Percentiles rank a stretch among this genome's conserved stretches.
phyloP scores from a whole-genome alignment of 1,140 invertebrate genomes.

The Octopus bimaculoides region DNA sequence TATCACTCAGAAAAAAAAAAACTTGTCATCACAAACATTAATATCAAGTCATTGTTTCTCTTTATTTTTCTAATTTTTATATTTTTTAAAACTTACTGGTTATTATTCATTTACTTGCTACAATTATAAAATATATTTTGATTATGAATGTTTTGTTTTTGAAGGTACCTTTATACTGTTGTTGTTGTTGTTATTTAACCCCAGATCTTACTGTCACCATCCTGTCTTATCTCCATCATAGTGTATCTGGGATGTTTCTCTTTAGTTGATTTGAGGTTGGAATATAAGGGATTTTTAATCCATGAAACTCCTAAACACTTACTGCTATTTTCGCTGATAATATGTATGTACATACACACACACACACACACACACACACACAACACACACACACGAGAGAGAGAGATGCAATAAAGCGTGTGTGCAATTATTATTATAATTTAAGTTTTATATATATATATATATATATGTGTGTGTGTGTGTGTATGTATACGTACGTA shows the following conservation, averaged over 20 bases:
- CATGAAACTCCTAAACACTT: not conserved
- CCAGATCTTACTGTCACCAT: too few relatives aligned
- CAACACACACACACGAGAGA: not conserved
- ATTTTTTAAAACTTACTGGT: too few relatives aligned
- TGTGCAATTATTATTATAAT: not conserved
- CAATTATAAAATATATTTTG: too few relatives aligned
- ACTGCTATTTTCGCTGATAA: too few relatives aligned
- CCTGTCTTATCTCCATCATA: too few relatives aligned
- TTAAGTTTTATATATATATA: not conserved
- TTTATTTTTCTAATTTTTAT: too few relatives aligned
- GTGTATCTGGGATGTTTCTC: too few relatives aligned
- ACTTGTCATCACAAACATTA: not conserved
- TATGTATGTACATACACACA: not conserved
- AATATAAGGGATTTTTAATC: not conserved
- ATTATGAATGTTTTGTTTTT: too few relatives aligned
- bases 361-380: constrained; percentile 2
- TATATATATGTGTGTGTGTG: not conserved
- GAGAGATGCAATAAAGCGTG: not conserved
- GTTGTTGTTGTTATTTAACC: too few relatives aligned
- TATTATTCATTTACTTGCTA: too few relatives aligned
- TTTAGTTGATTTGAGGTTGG: too few relatives aligned
- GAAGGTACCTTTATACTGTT: too few relatives aligned
- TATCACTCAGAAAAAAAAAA: not conserved
- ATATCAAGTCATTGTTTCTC: not conserved
- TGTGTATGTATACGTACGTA: not conserved